Evolutionary conservation across 2,797 vertebrate species (phyloP).

Genomic region (Eidolon dupreanum): DNA sequence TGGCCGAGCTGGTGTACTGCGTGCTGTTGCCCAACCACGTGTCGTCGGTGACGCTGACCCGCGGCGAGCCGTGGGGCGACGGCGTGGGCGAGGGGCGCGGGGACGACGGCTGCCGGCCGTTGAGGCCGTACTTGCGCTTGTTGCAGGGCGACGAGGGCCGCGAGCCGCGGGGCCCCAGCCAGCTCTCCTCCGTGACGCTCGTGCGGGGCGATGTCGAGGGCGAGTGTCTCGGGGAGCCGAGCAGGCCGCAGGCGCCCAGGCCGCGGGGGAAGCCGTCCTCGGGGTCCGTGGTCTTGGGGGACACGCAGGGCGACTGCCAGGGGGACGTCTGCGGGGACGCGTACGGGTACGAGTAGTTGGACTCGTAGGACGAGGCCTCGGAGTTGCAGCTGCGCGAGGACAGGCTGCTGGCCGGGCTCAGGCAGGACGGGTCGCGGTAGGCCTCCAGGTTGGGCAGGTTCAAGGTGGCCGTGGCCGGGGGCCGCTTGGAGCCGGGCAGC

Average conservation of each 20-base stretch:
- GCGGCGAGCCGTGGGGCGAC: constrained; percentile 93
- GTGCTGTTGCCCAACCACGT: constrained; percentile 95
- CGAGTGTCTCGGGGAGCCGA: constrained; percentile 91
- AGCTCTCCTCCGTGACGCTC: constrained; percentile 93
- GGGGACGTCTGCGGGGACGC: constrained; percentile 97
- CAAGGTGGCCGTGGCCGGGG: constrained; percentile 93
- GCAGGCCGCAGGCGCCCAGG: constrained; percentile 89
- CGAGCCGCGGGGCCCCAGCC: constrained; percentile 90
- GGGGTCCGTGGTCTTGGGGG: constrained; percentile 93
- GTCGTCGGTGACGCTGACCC: constrained; percentile 95
- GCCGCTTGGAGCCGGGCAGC: constrained; percentile 87
- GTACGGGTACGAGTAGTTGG: constrained; percentile 94
- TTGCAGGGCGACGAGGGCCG: constrained; percentile 93
- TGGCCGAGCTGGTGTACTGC: constrained; percentile 98
- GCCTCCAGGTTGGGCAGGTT: constrained; percentile 93
- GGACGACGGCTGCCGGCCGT: constrained; percentile 91
- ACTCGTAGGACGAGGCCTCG: constrained; percentile 97
- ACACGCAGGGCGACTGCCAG: constrained; percentile 97
- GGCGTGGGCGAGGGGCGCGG: constrained; percentile 92
- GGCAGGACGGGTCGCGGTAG: constrained; percentile 95
- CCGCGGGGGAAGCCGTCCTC: constrained; percentile 88
- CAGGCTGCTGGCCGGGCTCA: constrained; percentile 97
- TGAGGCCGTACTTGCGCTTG: constrained; percentile 96
- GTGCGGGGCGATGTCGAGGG: constrained; percentile 92
- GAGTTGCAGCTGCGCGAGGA: constrained; percentile 98